These are phyloP conservation scores for Lampropteryx suffumata DNA, from an alignment of 2,888 invertebrate species.

Conservation along the genomic window DNA sequence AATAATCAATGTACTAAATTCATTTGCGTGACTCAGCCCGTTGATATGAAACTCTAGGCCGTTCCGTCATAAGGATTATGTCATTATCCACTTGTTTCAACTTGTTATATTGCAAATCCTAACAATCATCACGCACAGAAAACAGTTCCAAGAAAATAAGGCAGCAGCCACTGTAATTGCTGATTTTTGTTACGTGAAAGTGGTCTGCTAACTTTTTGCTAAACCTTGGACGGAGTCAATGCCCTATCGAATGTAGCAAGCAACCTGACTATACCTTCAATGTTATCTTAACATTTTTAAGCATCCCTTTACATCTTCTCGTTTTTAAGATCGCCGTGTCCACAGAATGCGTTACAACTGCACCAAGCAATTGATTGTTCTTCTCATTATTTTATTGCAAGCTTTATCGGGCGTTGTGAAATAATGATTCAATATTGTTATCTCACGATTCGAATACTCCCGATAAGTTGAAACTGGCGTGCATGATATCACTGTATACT, in stretches of 20 bases:
- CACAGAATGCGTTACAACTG: conserved; percentile 9
- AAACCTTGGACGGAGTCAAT: conserved; percentile 34
- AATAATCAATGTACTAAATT: conserved; percentile 43
- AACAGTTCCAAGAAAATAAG: conserved; percentile 42
- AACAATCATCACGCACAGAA: conserved; percentile 46
- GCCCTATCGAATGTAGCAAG: conserved; percentile 21
- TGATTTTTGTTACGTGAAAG: conserved; percentile 32
- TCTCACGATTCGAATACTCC: conserved; percentile 13
- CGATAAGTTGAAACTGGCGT: conserved; percentile 20
- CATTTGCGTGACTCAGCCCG: conserved; percentile 59
- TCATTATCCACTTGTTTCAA: conserved; percentile 65
- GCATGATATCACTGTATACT: conserved; percentile 1
- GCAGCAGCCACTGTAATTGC: conserved; percentile 38
- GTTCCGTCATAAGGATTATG: conserved; percentile 57
- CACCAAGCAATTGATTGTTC: conserved; percentile 3
- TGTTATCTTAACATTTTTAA: not conserved
- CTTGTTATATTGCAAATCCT: conserved; percentile 52
- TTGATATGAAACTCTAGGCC: conserved; percentile 55
- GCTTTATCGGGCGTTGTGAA: conserved; percentile 11
- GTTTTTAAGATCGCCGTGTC: not conserved
- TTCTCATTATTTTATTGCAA: conserved; percentile 18
- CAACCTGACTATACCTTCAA: conserved; percentile 4
- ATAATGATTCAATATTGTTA: conserved; percentile 25
- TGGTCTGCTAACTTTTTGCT: conserved; percentile 22
- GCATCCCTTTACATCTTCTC: not conserved